Percentiles rank a stretch among this genome's conserved stretches.
These are phyloP conservation scores for Apodemia duryi DNA, from an alignment of 2,888 invertebrate genomes.

Conservation along the genomic window DNA sequence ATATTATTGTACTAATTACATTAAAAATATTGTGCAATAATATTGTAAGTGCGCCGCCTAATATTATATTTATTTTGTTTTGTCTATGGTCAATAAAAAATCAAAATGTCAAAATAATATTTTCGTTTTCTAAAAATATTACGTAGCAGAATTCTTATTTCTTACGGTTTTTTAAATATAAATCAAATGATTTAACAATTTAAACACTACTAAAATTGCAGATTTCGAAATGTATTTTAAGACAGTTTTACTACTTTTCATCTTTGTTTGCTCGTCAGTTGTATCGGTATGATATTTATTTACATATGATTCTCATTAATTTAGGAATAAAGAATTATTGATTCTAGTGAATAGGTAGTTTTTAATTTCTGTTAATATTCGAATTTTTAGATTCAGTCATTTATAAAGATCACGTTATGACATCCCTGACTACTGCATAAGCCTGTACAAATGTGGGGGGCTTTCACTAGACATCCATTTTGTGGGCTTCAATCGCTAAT, in stretches of 20 bases:
- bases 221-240: slow-evolving; percentile 38
- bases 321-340: too few relatives aligned
- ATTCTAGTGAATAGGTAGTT: too few relatives aligned
- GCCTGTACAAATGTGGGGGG: background rate
- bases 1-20: too few relatives aligned
- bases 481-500: background rate
- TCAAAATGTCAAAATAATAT: background rate
- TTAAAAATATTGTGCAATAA: too few relatives aligned
- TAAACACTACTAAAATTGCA: background rate
- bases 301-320: background rate
- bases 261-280: slow-evolving; percentile 34
- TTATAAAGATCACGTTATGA: too few relatives aligned
- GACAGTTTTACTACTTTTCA: slow-evolving; percentile 34
- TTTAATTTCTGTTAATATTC: too few relatives aligned
- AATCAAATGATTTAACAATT: background rate
- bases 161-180: too few relatives aligned
- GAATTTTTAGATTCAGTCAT: too few relatives aligned
- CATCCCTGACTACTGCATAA: background rate
- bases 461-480: background rate
- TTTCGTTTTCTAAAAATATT: background rate
- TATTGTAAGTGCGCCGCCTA: too few relatives aligned
- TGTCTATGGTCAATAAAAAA: too few relatives aligned
- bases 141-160: background rate
- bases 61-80: too few relatives aligned
- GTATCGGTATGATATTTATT: slow-evolving; percentile 40